phyloP scores from a whole-genome alignment of 2,888 invertebrate species.

The Drosophila sordidapex region DNA sequence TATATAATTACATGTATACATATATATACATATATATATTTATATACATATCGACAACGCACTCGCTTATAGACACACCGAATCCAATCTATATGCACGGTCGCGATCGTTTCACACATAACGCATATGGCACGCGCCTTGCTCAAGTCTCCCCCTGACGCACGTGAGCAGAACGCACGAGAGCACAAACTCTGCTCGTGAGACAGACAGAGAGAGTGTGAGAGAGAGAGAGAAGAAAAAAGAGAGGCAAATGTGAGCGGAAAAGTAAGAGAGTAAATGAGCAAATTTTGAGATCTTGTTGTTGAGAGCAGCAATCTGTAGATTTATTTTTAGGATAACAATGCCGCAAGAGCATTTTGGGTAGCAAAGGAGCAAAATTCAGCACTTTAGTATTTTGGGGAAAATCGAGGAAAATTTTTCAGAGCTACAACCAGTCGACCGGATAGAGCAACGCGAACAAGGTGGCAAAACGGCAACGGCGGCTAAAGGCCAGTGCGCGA shows the following conservation, averaged over 20 bases:
- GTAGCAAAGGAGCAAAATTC: constrained; percentile 53
- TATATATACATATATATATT: constrained; percentile 4
- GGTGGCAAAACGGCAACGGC: constrained; percentile 56
- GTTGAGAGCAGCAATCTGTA: constrained; percentile 29
- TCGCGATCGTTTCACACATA: constrained; percentile 68
- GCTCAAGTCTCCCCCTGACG: constrained; percentile 41
- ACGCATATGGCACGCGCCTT: constrained; percentile 64
- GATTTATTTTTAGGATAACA: constrained; percentile 77
- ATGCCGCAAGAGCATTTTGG: constrained; percentile 60
- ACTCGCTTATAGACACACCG: constrained; percentile 53
- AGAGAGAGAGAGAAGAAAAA: neutral
- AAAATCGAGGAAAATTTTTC: constrained; percentile 63
- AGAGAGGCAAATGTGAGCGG: constrained; percentile 3
- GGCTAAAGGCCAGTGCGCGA: constrained; percentile 65
- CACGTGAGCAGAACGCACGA: constrained; percentile 62
- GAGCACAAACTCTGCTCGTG: constrained; percentile 12
- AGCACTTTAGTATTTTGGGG: constrained; percentile 58
- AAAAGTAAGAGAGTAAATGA: constrained; percentile 8
- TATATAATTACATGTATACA: constrained; percentile 27
- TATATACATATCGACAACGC: constrained; percentile 20
- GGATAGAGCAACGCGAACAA: constrained; percentile 73
- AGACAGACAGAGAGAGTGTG: neutral
- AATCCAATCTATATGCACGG: constrained; percentile 39
- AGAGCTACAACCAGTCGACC: constrained; percentile 68
- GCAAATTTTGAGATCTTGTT: constrained; percentile 16